Conservation (phyloP, 2,113 vertebrate genomes). For the Oreochromis spilurus region DNA sequence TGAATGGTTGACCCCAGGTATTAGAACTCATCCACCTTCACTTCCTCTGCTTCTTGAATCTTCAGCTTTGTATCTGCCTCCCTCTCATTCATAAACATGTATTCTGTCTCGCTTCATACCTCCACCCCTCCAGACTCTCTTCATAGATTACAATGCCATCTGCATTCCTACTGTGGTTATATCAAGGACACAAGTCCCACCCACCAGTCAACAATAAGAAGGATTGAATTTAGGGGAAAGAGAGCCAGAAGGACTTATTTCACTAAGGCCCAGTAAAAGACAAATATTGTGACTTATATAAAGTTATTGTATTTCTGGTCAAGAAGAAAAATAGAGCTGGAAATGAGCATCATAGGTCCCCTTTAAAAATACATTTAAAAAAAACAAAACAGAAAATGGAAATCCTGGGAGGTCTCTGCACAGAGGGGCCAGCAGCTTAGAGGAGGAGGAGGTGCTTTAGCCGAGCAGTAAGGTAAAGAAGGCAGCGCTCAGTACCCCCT, state of each 20-base stretch:
- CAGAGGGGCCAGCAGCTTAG: constrained; percentile 1
- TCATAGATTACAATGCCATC: neutral
- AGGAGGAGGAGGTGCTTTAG: constrained; percentile 24
- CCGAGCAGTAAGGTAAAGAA: constrained; percentile 28
- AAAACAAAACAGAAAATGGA: constrained; percentile 24
- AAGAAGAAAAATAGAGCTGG: neutral
- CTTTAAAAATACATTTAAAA: neutral
- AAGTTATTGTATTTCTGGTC: neutral
- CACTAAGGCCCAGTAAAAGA: neutral
- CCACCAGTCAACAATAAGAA: neutral
- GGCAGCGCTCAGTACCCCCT: constrained; percentile 79
- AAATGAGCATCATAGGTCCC: neutral
- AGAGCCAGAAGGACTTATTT: neutral
- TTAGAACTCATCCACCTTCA: neutral
- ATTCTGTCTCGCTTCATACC: neutral
- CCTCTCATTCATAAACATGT: neutral
- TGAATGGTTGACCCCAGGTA: neutral
- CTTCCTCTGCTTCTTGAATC: neutral
- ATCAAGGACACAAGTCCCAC: neutral
- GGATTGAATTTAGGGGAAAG: neutral
- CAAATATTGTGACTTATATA: neutral
- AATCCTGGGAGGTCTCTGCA: neutral
- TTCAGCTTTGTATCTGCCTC: neutral
- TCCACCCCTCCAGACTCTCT: neutral
- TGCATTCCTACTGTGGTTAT: neutral